These are phyloP conservation scores for Apostichopus californicus DNA, from an alignment of 35 echinoderm and acorn worm genomes.

Conservation along the genomic window DNA sequence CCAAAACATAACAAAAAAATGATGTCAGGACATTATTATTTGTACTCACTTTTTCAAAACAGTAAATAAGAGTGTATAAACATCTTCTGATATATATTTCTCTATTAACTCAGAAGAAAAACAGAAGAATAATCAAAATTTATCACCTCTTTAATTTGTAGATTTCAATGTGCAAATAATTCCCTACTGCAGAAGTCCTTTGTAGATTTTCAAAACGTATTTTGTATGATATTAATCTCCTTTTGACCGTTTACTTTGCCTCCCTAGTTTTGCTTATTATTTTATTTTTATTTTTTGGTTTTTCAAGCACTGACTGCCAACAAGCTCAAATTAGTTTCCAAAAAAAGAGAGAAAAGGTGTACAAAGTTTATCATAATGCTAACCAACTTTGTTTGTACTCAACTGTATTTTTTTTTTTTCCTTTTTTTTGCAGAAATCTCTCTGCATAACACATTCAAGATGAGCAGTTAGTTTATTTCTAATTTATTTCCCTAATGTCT, in stretches of 20 bases:
- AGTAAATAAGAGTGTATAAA: not conserved
- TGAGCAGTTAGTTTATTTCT: not conserved
- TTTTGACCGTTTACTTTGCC: no score
- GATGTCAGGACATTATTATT: not conserved
- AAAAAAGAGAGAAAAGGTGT: not conserved
- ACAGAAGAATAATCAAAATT: no score
- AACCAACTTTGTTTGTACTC: not conserved
- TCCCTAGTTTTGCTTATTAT: not conserved
- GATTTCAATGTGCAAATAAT: no score
- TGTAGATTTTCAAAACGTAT: no score
- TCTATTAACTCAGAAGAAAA: no score
- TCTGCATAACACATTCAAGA: not conserved
- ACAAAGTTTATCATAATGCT: not conserved
- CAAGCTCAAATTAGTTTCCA: not conserved
- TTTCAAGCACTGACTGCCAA: not conserved
- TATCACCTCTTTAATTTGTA: no score
- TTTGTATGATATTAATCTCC: no score
- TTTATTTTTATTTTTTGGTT: not conserved
- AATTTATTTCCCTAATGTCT: not conserved
- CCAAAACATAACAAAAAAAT: not conserved
- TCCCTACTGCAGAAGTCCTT: no score
- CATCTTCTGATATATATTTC: not conserved
- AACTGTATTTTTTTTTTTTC: not conserved
- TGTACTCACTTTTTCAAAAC: conserved; percentile 6
- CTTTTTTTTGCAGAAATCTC: not conserved